Conservation (phyloP, 2,113 vertebrate genomes). For the Vidua macroura region DNA sequence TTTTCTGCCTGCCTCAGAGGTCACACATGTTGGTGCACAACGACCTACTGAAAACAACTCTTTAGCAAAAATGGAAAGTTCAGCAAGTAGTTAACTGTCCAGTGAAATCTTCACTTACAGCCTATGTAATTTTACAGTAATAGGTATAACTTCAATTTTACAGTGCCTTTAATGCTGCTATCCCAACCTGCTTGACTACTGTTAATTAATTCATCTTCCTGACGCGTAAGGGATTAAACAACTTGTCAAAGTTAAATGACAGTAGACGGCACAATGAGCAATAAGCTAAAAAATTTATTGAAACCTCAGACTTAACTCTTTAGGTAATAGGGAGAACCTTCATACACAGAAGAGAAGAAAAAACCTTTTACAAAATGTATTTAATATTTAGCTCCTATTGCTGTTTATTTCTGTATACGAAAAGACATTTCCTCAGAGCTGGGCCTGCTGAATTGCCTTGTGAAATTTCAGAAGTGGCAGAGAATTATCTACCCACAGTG, state of each 20-base stretch:
- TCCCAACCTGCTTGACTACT: not conserved
- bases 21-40: not conserved
- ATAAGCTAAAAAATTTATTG: not conserved
- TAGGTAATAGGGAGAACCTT: not conserved
- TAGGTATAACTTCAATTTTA: not conserved
- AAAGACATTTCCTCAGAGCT: not conserved
- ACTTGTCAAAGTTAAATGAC: not conserved
- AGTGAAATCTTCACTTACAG: not conserved
- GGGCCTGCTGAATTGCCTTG: not conserved
- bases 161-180: not conserved
- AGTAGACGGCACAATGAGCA: not conserved
- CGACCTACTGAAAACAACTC: not conserved
- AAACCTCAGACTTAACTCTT: not conserved
- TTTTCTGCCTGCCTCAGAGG: constrained; percentile 30
- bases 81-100: not conserved
- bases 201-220: not conserved
- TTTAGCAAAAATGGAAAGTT: not conserved
- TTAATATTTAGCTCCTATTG: not conserved
- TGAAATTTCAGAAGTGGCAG: not conserved
- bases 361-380: not conserved
- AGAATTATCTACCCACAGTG: not conserved
- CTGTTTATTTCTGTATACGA: not conserved
- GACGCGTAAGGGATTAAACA: not conserved
- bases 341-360: not conserved
- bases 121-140: not conserved